Conservation (phyloP, 2,888 invertebrate genomes). For the Sarcophaga variegata region DNA sequence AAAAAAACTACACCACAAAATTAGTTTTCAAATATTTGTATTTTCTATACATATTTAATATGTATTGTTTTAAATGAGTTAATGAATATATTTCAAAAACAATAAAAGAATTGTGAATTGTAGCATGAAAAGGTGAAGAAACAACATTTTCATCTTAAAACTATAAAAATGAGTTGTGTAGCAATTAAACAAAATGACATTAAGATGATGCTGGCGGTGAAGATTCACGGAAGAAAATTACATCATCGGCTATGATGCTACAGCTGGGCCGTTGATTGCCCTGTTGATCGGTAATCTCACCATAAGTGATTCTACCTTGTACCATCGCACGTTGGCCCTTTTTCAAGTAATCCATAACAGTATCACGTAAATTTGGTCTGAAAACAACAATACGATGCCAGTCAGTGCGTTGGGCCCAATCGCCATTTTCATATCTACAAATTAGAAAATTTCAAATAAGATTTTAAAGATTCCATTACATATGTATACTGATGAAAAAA, state of each 20-base stretch:
- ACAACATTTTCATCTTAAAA: slow-evolving; percentile 23
- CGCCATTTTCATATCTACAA: slow-evolving; percentile 87
- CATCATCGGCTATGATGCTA: slow-evolving; percentile 92
- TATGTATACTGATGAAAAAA: slow-evolving; percentile 18
- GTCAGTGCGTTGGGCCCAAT: slow-evolving; percentile 92
- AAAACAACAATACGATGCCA: slow-evolving; percentile 96
- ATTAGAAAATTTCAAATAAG: neutral
- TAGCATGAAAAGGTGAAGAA: neutral
- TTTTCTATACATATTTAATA: slow-evolving; percentile 20
- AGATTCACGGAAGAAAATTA: slow-evolving; percentile 88
- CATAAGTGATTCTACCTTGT: slow-evolving; percentile 91
- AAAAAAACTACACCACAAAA: too few species aligned
- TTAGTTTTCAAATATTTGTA: too few species aligned
- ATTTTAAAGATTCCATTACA: neutral
- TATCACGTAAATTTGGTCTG: slow-evolving; percentile 90
- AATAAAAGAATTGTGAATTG: neutral
- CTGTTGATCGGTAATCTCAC: slow-evolving; percentile 90
- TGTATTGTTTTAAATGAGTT: slow-evolving; percentile 6
- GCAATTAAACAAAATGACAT: neutral
- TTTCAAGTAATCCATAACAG: slow-evolving; percentile 89
- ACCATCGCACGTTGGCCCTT: slow-evolving; percentile 94
- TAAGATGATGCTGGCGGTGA: slow-evolving; percentile 41
- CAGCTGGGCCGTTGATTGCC: slow-evolving; percentile 88
- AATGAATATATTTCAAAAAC: neutral
- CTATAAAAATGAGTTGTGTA: neutral